Evolutionary conservation across 2,888 invertebrate species (phyloP).

Genomic region (Troides helena): DNA sequence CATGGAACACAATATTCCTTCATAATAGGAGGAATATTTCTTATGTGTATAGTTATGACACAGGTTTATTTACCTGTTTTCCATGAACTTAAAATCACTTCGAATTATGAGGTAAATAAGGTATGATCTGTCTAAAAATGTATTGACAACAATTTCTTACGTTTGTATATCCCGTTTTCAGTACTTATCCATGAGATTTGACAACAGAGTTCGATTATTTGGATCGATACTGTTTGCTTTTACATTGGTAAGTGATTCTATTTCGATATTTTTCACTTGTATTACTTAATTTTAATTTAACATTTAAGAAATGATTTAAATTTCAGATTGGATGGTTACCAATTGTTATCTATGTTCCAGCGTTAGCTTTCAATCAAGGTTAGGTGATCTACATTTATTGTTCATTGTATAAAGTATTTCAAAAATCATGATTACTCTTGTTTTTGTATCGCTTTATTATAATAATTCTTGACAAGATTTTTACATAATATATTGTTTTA

Average conservation of each 20-base stretch:
- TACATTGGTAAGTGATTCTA: conserved; percentile 80
- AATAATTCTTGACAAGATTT: too few species aligned
- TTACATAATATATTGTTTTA: too few species aligned
- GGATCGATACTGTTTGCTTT: conserved; percentile 86
- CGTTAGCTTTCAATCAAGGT: conserved; percentile 90
- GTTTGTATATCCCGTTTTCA: conserved; percentile 54
- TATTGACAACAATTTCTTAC: too few species aligned
- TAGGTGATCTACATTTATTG: conserved; percentile 33
- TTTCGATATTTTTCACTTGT: too few species aligned
- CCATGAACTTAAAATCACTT: conserved; percentile 86
- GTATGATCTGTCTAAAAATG: too few species aligned
- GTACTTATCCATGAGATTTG: conserved; percentile 87
- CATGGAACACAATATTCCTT: conserved; percentile 89
- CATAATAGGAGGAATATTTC: conserved; percentile 81
- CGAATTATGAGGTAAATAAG: conserved; percentile 86
- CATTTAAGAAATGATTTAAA: conserved; percentile 17
- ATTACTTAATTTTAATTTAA: background rate
- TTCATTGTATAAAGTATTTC: background rate
- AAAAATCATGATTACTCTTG: too few species aligned
- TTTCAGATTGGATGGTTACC: conserved; percentile 88
- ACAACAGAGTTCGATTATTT: conserved; percentile 84
- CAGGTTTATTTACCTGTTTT: conserved; percentile 87
- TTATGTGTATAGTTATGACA: conserved; percentile 84
- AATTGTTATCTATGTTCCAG: conserved; percentile 88
- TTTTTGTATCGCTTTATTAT: too few species aligned